Conservation (phyloP, 2,797 vertebrate species). For the Phaenicophaeus curvirostris region DNA sequence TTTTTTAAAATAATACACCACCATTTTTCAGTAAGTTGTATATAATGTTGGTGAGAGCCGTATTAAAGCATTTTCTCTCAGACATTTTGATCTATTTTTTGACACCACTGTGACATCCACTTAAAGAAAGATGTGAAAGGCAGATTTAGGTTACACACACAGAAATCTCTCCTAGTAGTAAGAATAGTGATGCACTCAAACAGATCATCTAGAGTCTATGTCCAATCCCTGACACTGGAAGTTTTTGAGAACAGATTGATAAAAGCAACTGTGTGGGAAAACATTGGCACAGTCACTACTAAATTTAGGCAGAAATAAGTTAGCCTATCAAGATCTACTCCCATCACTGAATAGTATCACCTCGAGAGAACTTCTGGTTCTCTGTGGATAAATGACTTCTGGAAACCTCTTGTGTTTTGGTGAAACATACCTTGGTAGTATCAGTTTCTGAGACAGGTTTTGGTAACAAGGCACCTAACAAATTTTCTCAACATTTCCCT, state of each 20-base stretch:
- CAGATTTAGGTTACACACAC: neutral
- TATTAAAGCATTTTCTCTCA: neutral
- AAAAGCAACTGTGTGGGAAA: neutral
- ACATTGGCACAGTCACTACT: neutral
- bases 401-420: neutral
- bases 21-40: neutral
- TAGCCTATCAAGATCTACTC: neutral
- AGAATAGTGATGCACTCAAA: neutral
- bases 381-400: neutral
- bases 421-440: neutral
- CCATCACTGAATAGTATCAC: neutral
- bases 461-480: neutral
- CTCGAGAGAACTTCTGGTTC: neutral
- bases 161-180: neutral
- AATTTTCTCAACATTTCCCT: neutral
- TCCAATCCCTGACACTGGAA: neutral
- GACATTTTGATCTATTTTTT: neutral
- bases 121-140: neutral
- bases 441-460: neutral
- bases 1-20: neutral
- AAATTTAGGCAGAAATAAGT: neutral
- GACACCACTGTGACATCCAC: neutral
- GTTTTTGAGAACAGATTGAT: neutral
- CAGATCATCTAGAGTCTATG: neutral
- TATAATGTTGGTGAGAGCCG: neutral